A percentile compares a stretch with the other conserved stretches of the same genome.
Conservation (phyloP, 2,888 invertebrate genomes). For the Trissoscelio sp. region DNA sequence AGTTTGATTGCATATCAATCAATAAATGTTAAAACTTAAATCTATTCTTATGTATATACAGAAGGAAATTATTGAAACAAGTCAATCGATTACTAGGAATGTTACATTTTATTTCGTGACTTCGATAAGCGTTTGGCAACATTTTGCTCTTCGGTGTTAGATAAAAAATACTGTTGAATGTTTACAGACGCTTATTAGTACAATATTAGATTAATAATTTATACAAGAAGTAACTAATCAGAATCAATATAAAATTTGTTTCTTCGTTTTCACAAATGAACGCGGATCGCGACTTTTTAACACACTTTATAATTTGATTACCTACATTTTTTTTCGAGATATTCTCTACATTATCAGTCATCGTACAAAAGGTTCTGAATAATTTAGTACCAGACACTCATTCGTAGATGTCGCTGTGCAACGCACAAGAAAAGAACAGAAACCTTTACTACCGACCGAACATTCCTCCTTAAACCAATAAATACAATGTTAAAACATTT, state of each 20-base stretch:
- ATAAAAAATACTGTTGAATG: conserved; percentile 67
- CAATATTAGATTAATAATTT: conserved; percentile 55
- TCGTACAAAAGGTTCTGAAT: conserved; percentile 55
- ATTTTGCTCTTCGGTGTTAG: conserved; percentile 58
- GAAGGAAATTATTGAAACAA: too few species aligned
- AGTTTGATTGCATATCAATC: too few species aligned
- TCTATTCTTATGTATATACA: too few species aligned
- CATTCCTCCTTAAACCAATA: neutral
- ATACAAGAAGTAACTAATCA: conserved; percentile 40
- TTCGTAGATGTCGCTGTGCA: conserved; percentile 50
- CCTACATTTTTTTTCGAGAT: conserved; percentile 16
- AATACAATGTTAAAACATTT: too few species aligned
- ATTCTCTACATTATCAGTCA: conserved; percentile 54
- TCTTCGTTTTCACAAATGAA: conserved; percentile 34
- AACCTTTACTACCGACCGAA: conserved; percentile 24
- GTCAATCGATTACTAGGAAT: conserved; percentile 66
- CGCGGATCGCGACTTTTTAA: conserved; percentile 40
- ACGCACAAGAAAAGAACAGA: conserved; percentile 29
- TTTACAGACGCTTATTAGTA: conserved; percentile 65
- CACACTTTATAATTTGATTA: conserved; percentile 41
- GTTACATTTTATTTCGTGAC: conserved; percentile 64
- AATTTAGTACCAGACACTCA: conserved; percentile 45
- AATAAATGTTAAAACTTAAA: too few species aligned
- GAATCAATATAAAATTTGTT: conserved; percentile 52
- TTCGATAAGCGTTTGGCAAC: conserved; percentile 62